Base-by-base conservation (phyloP, 1,140 invertebrate species). In the Pristionchus pacificus region DNA sequence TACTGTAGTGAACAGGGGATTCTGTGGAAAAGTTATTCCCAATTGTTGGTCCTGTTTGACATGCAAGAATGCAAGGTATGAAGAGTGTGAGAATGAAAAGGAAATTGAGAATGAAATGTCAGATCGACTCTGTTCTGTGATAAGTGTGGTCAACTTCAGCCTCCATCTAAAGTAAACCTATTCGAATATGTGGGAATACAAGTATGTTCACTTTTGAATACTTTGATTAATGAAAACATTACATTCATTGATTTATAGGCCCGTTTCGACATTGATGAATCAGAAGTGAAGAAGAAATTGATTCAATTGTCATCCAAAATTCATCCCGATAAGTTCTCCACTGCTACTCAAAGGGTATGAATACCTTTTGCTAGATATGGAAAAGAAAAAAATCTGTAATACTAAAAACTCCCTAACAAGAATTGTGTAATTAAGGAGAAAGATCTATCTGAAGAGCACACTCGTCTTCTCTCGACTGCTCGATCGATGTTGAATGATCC, bases 311-410 rank as follows among this genome's bases (percentile, higher is more conserved):
- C 32, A 25, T 32, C 28, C 30, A 14, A 49, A 38, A 19, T 66
- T 3, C 65, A 66, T 57, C 65, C 65, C 14, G 65, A 66, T 25
- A 66, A 66, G 28, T 66, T 38, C 30, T 31, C 65, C n/a, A 31
- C 33, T n/a, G 32, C 65, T 2, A n/a, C 10, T 25, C 25, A 24
- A 19, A 49, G 27, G 49, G 38, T 49, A 19, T 49, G 38, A 49
- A 49, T 49, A 49, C 38, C n/a, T n/a, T n/a, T n/a, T n/a, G n/a
- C n/a, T n/a, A n/a, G n/a, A n/a, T n/a, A n/a, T n/a, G n/a, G n/a
- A n/a, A n/a, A n/a, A n/a, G n/a, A n/a, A n/a, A n/a, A n/a, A n/a
- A n/a, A n/a, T n/a, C n/a, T n/a, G n/a, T n/a, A n/a, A n/a, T n/a
- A n/a, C n/a, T n/a, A 10, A 49, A 49, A 49, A 19, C 6, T 10